Percentiles rank a stretch among this genome's conserved stretches.
These are phyloP conservation scores for Drosophila athabasca DNA, from an alignment of 1,140 invertebrate species.

Conservation along the genomic window DNA sequence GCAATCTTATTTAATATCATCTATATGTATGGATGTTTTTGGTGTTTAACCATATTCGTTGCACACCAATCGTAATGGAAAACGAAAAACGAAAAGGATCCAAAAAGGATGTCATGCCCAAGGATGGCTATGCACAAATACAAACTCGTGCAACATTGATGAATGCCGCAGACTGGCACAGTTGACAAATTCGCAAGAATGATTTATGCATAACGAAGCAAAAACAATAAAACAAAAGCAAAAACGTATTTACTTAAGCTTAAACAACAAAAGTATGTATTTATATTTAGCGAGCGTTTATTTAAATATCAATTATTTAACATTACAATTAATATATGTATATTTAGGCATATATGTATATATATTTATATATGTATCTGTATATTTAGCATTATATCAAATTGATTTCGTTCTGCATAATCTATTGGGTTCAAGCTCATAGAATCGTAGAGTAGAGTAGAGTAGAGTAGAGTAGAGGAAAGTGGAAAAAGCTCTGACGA, in stretches of 20 bases:
- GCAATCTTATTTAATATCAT: conserved; percentile 9
- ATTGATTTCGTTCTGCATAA: conserved; percentile 44
- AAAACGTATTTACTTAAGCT: conserved; percentile 31
- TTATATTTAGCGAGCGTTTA: conserved; percentile 49
- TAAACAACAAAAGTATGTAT: conserved; percentile 27
- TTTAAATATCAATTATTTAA: conserved; percentile 60
- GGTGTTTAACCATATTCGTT: conserved; percentile 35
- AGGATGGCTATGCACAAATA: not conserved
- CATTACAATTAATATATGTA: conserved; percentile 60
- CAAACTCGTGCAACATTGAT: conserved; percentile 45
- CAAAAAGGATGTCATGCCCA: not conserved
- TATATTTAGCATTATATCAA: conserved; percentile 14
- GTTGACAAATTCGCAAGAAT: conserved; percentile 49
- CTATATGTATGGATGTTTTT: not conserved
- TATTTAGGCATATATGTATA: conserved; percentile 25
- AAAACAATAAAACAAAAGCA: not conserved
- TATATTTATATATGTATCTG: conserved; percentile 12
- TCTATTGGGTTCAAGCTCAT: conserved; percentile 58
- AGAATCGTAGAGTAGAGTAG: conserved; percentile 18
- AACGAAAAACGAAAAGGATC: conserved; percentile 28
- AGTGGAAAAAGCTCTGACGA: conserved; percentile 62
- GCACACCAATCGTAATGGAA: conserved; percentile 44
- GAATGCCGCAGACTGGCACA: conserved; percentile 11
- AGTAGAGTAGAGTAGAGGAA: conserved; percentile 18
- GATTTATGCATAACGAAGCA: conserved; percentile 32